These are phyloP conservation scores for Cantharis lateralis DNA, from an alignment of 2,888 invertebrate genomes.

Conservation along the genomic window DNA sequence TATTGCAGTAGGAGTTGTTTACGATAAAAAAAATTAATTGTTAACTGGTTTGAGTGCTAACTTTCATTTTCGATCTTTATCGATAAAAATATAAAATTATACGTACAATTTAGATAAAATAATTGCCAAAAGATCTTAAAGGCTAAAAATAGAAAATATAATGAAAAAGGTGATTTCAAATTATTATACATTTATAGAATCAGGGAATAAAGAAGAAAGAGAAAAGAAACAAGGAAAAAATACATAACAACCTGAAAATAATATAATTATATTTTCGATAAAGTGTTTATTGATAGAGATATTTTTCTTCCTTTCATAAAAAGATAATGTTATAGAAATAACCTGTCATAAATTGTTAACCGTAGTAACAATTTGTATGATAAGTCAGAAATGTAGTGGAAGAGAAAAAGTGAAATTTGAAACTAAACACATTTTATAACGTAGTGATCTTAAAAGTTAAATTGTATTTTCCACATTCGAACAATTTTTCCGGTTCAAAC, in stretches of 20 bases:
- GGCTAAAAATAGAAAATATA: too few relatives aligned
- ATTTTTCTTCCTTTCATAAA: not conserved
- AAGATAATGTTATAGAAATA: not conserved
- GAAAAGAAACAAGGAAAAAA: too few relatives aligned
- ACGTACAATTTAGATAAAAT: too few relatives aligned
- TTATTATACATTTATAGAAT: too few relatives aligned
- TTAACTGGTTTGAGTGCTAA: not conserved
- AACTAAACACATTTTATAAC: not conserved
- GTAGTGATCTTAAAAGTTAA: not conserved
- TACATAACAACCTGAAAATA: not conserved
- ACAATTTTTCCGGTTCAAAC: not conserved
- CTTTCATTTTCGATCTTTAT: not conserved
- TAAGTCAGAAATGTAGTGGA: not conserved
- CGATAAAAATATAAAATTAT: too few relatives aligned
- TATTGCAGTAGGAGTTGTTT: not conserved
- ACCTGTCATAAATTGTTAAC: not conserved
- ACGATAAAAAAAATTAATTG: not conserved
- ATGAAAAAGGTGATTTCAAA: too few relatives aligned
- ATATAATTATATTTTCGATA: not conserved
- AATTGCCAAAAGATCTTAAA: too few relatives aligned
- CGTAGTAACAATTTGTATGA: not conserved
- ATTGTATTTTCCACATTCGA: not conserved
- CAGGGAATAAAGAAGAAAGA: too few relatives aligned
- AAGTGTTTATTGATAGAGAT: not conserved
- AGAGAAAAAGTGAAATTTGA: not conserved